Percentiles rank a stretch among this genome's conserved stretches.
Conservation (phyloP, 2,888 invertebrate species). For the Liopterus haemorrhoidalis region DNA sequence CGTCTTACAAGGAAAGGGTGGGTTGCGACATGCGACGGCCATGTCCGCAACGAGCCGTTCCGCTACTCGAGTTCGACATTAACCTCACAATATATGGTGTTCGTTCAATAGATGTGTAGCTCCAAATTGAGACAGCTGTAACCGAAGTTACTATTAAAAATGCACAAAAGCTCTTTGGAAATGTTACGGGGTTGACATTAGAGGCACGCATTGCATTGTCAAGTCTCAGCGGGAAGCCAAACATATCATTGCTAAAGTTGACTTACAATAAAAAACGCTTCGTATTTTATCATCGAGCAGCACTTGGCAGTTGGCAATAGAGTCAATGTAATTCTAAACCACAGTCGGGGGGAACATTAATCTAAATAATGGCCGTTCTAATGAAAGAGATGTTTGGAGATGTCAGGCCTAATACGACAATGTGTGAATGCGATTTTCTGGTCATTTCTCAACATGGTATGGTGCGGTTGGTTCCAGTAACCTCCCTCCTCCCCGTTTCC, state of each 20-base stretch:
- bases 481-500: slow-evolving; percentile 13
- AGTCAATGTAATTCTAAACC: slow-evolving; percentile 45
- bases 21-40: slow-evolving; percentile 39
- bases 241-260: slow-evolving; percentile 41
- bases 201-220: slow-evolving; percentile 37
- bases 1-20: slow-evolving; percentile 48
- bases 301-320: slow-evolving; percentile 41
- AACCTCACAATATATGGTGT: slow-evolving; percentile 31
- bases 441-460: slow-evolving; percentile 44
- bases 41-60: slow-evolving; percentile 23
- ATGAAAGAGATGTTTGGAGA: slow-evolving; percentile 49
- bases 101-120: slow-evolving; percentile 27
- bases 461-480: slow-evolving; percentile 1
- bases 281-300: slow-evolving; percentile 40
- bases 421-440: slow-evolving; percentile 49
- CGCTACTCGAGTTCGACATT: slow-evolving; percentile 31
- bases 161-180: slow-evolving; percentile 29
- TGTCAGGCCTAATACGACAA: slow-evolving; percentile 49
- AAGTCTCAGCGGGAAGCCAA: slow-evolving; percentile 37
- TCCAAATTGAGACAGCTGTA: slow-evolving; percentile 43
- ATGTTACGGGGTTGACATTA: slow-evolving; percentile 9
- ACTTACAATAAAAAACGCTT: slow-evolving; percentile 39
- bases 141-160: slow-evolving; percentile 39
- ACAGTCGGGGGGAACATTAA: slow-evolving; percentile 47
- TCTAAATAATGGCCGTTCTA: slow-evolving; percentile 47